phyloP scores from a whole-genome alignment of 1,140 invertebrate genomes.

The Potamilus streckersoni region DNA sequence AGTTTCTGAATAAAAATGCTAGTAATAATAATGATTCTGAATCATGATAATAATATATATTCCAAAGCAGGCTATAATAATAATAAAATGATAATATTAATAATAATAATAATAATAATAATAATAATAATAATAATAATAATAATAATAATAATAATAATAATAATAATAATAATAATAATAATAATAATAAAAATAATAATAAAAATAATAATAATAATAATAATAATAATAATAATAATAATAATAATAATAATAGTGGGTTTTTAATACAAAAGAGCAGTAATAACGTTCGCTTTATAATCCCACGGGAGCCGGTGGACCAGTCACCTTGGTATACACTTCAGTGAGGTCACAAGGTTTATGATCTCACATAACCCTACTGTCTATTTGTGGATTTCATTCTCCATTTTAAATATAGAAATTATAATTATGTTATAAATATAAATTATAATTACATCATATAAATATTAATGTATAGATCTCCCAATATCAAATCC shows the following conservation, averaged over 20 bases:
- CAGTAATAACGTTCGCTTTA: no score
- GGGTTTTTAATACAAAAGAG: background rate
- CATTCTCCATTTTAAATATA: no score
- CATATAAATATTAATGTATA: no score
- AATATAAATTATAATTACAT: no score
- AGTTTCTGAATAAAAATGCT: constrained; percentile 8
- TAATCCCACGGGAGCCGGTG: no score
- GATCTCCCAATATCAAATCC: no score
- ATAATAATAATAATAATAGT: constrained; percentile 1
- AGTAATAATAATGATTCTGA: background rate
- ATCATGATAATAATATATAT: background rate
- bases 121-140: constrained; percentile 9
- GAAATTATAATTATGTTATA: no score
- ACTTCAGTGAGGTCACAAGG: no score
- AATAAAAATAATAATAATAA: constrained; percentile 1
- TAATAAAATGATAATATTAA: constrained; percentile 10
- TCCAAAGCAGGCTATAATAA: background rate
- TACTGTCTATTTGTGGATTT: no score
- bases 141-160: constrained; percentile 6
- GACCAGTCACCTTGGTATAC: no score
- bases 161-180: constrained; percentile 9
- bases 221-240: background rate
- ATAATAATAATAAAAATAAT: constrained; percentile 2
- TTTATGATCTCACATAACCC: no score
- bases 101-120: constrained; percentile 7